phyloP scores from a whole-genome alignment of 2,113 vertebrate species.

The Tichodroma muraria region DNA sequence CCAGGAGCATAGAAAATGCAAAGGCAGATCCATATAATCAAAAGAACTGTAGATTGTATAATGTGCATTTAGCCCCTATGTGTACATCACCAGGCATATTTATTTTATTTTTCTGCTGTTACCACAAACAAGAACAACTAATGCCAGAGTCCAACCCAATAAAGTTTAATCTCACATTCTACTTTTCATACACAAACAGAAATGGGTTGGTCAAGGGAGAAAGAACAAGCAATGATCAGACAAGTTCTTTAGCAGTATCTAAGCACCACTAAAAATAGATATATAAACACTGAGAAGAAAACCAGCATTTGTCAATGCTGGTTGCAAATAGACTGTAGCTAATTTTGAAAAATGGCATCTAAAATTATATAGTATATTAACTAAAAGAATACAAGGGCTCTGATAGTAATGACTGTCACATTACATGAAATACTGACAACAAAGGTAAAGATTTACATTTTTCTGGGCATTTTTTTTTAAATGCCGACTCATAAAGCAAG shows the following conservation, averaged over 20 bases:
- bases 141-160: not conserved
- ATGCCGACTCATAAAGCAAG: not conserved
- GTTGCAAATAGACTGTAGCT: not conserved
- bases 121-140: not conserved
- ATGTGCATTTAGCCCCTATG: not conserved
- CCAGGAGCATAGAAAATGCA: not conserved
- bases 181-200: not conserved
- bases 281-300: not conserved
- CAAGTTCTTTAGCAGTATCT: not conserved
- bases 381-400: not conserved
- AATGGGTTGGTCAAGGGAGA: not conserved
- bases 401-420: not conserved
- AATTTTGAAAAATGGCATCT: not conserved
- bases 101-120: not conserved
- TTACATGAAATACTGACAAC: not conserved
- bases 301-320: not conserved
- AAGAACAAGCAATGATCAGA: not conserved
- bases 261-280: not conserved
- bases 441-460: not conserved
- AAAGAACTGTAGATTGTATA: not conserved
- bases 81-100: not conserved
- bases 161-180: not conserved
- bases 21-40: not conserved
- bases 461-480: not conserved
- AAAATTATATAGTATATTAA: not conserved